A percentile compares a stretch with the other conserved stretches of the same genome.
Evolutionary conservation across 2,888 invertebrate genomes (phyloP).

Genomic region (Pogonocherus hispidulus): DNA sequence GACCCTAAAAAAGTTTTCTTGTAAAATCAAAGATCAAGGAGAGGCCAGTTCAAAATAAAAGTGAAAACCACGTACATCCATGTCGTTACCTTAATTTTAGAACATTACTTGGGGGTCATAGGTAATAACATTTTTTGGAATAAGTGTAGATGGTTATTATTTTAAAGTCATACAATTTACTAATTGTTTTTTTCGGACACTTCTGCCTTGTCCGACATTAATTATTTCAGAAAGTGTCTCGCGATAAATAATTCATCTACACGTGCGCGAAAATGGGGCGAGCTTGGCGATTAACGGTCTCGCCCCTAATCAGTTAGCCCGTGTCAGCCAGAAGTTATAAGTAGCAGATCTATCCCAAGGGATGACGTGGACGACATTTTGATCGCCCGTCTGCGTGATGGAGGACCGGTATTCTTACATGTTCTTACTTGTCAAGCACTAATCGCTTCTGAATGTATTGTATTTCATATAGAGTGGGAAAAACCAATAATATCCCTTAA

Average conservation of each 20-base stretch:
- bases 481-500: too few species aligned
- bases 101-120: too few species aligned
- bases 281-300: neutral
- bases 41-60: too few species aligned
- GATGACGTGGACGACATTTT: constrained; percentile 4
- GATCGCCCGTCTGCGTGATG: neutral
- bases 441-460: neutral
- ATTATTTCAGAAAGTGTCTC: neutral
- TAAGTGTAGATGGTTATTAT: too few species aligned
- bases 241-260: constrained; percentile 2
- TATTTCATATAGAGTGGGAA: too few species aligned
- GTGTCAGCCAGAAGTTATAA: constrained; percentile 2
- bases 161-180: neutral
- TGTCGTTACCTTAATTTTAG: too few species aligned
- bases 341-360: neutral
- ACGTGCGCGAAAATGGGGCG: constrained; percentile 1
- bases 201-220: neutral
- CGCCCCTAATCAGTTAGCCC: constrained; percentile 4
- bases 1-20: too few species aligned
- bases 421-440: neutral
- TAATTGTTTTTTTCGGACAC: neutral
- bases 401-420: neutral
- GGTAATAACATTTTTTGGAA: too few species aligned
- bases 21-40: too few species aligned
- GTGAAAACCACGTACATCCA: too few species aligned